These are phyloP conservation scores for Diabrotica virgifera DNA, from an alignment of 1,140 invertebrate species.

Conservation along the genomic window DNA sequence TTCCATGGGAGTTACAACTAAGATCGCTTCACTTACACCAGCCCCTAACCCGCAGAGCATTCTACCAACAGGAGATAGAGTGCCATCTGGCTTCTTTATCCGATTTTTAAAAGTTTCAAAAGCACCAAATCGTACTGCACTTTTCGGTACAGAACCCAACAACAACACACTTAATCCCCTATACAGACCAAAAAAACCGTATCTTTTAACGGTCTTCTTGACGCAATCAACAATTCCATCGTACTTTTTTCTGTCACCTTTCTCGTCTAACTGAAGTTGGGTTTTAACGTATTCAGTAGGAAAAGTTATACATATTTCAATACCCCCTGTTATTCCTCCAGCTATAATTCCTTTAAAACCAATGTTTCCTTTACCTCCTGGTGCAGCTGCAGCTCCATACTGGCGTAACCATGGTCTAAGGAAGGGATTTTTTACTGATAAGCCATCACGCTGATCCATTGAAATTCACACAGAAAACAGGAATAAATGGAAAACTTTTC, in stretches of 20 bases:
- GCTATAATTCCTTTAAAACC: conserved; percentile 79
- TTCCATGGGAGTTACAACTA: conserved; percentile 99
- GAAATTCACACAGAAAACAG: too few relatives aligned
- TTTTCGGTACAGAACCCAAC: conserved; percentile 97
- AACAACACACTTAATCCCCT: conserved; percentile 92
- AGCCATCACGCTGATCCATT: background rate
- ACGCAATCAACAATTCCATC: conserved; percentile 91
- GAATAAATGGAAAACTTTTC: too few relatives aligned
- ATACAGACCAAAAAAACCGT: conserved; percentile 94
- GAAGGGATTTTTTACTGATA: conserved; percentile 19
- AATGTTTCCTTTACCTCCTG: conserved; percentile 60
- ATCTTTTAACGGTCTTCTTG: conserved; percentile 83
- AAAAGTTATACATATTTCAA: conserved; percentile 99
- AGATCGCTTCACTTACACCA: conserved; percentile 92
- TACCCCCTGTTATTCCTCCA: conserved; percentile 75
- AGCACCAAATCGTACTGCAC: conserved; percentile 94
- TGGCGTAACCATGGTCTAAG: conserved; percentile 67
- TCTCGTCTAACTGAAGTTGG: conserved; percentile 96
- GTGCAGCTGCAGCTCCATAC: conserved; percentile 64
- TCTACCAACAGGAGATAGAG: conserved; percentile 70
- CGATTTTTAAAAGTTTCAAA: conserved; percentile 90
- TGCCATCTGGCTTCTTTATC: conserved; percentile 75
- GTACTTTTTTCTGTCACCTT: conserved; percentile 72
- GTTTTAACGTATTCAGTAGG: conserved; percentile 99
- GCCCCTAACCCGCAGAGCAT: conserved; percentile 92